Evolutionary conservation across 2,888 invertebrate species (phyloP), one percentile per base, ranked within the genome.

Genomic region (Ochropacha duplaris): DNA sequence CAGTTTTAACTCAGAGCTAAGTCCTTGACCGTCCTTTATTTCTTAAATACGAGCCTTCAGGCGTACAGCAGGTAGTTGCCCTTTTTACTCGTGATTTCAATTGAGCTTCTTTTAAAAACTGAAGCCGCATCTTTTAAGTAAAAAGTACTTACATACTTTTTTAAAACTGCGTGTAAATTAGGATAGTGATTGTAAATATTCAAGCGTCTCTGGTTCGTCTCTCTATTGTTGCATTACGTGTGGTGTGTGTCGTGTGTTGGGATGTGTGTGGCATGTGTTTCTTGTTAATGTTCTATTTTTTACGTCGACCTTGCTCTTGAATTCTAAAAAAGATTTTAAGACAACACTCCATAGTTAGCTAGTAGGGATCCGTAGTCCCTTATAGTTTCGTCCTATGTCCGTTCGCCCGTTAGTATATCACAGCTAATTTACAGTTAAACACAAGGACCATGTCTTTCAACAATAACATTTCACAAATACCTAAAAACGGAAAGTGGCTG

Each of bases 261-360:
- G 50, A 54, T 57, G 57, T 52, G 31, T 28, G 62, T 56, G 65
- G 61, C 76, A 69, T 67, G 66, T 76, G 76, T 73, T 70, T 74
- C 57, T 57, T 75, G 70, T 78, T 66, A 71, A 64, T 61, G 69
- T 66, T 73, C 68, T 74, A 69, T 78, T 76, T 73, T 70, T 60
- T 68, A 54, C 62, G 49, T 19, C 58, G 67, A 71, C 72, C 74
- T 78, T 71, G 68, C 64, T 67, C 69, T 74, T 73, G 72, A 76
- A 70, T 66, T 58, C 31, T 28, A 54, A 52, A 28, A 57, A 57
- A 16, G 24, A n/a, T 54, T 22, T 49, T 28, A 8, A 52, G 44
- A n/a, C 34, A 22, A 24, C 44, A 26, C 51, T 63, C 11, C 2
- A 11, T 28, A 28, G 26, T 26, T 26, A n/a, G n/a, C n/a, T n/a